A percentile compares a stretch with the other conserved stretches of the same genome.
Conservation (phyloP, 2,888 invertebrate species). For the Piscicola geometra region DNA sequence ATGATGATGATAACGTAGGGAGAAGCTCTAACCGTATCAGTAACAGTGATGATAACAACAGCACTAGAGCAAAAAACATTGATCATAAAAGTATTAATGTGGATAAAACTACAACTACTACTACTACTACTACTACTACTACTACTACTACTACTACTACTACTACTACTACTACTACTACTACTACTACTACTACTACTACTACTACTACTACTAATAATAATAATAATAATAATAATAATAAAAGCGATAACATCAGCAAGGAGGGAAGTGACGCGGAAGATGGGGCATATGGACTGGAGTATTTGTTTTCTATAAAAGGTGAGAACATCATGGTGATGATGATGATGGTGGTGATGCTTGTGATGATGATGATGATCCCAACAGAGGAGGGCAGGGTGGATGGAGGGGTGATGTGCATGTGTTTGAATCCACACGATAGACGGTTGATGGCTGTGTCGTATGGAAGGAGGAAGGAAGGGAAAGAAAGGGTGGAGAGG, state of each 20-base stretch:
- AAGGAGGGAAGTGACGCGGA: conserved; percentile 23
- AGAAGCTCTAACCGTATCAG: background rate
- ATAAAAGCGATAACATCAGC: background rate
- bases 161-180: conserved; percentile 17
- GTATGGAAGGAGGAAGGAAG: background rate
- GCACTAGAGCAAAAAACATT: too few relatives aligned
- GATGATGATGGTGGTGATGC: too few relatives aligned
- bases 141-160: conserved; percentile 34
- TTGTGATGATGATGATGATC: background rate
- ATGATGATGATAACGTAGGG: too few relatives aligned
- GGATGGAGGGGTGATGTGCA: background rate
- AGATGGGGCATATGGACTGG: background rate
- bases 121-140: conserved; percentile 33
- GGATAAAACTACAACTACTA: background rate
- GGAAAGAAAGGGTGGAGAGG: too few relatives aligned
- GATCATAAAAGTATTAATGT: too few relatives aligned
- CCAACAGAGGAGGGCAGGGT: too few relatives aligned
- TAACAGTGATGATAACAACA: background rate
- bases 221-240: too few relatives aligned
- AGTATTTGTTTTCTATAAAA: too few relatives aligned
- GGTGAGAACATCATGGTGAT: too few relatives aligned
- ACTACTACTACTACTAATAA: too few relatives aligned
- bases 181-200: background rate
- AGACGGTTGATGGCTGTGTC: background rate
- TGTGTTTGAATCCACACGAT: conserved; percentile 1